phyloP scores from a whole-genome alignment of 64 coral and sea anemone genomes.

The Platygyra sinensis region DNA sequence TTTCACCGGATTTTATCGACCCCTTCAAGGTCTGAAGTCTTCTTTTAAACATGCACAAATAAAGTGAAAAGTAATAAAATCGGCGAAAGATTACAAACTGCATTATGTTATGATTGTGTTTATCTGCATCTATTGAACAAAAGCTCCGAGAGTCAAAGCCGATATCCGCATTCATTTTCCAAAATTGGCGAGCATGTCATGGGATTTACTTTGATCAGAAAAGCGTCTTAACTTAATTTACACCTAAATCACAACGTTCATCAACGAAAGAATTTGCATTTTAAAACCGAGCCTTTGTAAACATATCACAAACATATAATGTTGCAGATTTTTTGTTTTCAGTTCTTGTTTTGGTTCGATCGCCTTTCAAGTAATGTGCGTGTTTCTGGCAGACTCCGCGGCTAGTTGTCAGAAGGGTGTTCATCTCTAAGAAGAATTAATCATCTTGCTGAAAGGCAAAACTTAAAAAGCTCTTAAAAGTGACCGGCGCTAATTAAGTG shows the following conservation, averaged over 20 bases:
- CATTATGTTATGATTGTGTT: slow-evolving; percentile 24
- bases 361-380: background rate
- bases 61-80: slow-evolving; percentile 25
- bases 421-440: slow-evolving; percentile 3
- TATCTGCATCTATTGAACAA: slow-evolving; percentile 21
- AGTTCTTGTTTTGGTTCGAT: slow-evolving; percentile 30
- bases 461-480: background rate
- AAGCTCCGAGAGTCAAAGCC: slow-evolving; percentile 2
- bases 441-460: background rate
- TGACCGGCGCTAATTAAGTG: slow-evolving; percentile 26
- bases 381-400: slow-evolving; percentile 7
- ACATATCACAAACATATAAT: slow-evolving; percentile 8
- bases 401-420: background rate
- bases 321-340: background rate
- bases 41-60: background rate
- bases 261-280: slow-evolving; percentile 28
- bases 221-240: slow-evolving; percentile 46
- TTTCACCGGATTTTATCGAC: background rate
- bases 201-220: slow-evolving; percentile 23
- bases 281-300: background rate
- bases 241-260: slow-evolving; percentile 26
- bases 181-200: slow-evolving; percentile 19
- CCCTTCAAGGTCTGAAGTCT: background rate
- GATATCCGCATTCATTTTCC: slow-evolving; percentile 34
- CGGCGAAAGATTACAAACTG: background rate